A percentile compares a stretch with the other conserved stretches of the same genome.
phyloP scores from a whole-genome alignment of 2,888 invertebrate genomes.

The Nemotelus nigrinus region DNA sequence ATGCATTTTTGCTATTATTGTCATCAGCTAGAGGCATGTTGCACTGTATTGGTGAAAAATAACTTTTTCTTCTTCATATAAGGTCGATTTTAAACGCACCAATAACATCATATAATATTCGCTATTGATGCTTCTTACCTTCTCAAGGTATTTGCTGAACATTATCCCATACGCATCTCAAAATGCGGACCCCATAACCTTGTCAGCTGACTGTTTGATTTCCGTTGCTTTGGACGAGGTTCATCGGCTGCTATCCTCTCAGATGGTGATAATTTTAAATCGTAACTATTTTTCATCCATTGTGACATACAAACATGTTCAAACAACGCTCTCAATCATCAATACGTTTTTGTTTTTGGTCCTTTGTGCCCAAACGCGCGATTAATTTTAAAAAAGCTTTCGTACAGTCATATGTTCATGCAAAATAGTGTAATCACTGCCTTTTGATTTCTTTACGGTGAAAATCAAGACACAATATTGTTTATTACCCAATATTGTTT shows the following conservation, averaged over 20 bases:
- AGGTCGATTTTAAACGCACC: background rate
- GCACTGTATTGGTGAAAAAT: background rate
- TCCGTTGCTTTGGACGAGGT: too few relatives aligned
- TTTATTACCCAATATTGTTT: too few relatives aligned
- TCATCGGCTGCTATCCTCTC: background rate
- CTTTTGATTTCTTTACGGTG: background rate
- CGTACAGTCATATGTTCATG: background rate
- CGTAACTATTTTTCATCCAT: background rate
- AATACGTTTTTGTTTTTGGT: conserved; percentile 18
- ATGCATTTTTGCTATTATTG: background rate
- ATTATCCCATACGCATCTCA: background rate
- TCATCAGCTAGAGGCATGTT: background rate
- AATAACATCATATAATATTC: background rate
- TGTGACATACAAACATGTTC: background rate
- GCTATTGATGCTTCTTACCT: too few relatives aligned
- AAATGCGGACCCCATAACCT: background rate
- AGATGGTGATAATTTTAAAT: background rate
- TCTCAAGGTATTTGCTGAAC: background rate
- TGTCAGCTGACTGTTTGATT: too few relatives aligned
- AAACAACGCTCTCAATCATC: background rate
- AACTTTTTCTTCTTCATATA: background rate
- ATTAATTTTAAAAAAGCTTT: background rate
- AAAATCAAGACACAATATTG: too few relatives aligned
- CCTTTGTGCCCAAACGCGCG: background rate
- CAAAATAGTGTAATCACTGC: background rate